Conservation (phyloP, 1,140 invertebrate genomes). For the Lepidurus couesii region DNA sequence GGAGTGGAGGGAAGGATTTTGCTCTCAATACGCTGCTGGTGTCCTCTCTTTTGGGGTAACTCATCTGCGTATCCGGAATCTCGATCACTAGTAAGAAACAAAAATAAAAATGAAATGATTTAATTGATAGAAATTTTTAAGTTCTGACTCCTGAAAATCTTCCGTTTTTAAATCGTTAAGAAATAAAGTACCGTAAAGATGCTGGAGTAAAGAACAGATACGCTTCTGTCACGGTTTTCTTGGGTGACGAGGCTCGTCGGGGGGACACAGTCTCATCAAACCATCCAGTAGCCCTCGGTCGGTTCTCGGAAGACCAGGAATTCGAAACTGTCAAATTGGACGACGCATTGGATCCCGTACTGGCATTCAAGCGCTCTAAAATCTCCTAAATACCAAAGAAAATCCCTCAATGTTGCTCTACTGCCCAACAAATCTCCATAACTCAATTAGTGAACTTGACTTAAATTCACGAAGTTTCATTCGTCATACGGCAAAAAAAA, state of each 20-base stretch:
- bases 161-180: neutral
- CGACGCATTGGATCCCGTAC: neutral
- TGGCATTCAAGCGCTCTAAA: neutral
- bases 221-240: constrained; percentile 38
- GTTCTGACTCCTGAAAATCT: no score
- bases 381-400: neutral
- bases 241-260: constrained; percentile 36
- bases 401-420: no score
- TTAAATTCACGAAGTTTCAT: no score
- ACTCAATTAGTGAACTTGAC: no score
- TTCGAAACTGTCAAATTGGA: constrained; percentile 2
- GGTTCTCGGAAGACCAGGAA: constrained; percentile 35
- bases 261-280: constrained; percentile 36
- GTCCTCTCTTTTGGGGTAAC: neutral
- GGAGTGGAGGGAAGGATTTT: neutral
- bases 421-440: no score
- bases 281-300: constrained; percentile 30
- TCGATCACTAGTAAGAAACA: neutral
- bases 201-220: constrained; percentile 32
- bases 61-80: constrained; percentile 4
- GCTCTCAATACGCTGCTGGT: neutral
- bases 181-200: constrained; percentile 14
- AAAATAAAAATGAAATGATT: neutral
- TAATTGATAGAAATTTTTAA: neutral
- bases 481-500: no score